Evolutionary conservation across 2,797 vertebrate genomes (phyloP).

Genomic region (Fringilla coelebs): DNA sequence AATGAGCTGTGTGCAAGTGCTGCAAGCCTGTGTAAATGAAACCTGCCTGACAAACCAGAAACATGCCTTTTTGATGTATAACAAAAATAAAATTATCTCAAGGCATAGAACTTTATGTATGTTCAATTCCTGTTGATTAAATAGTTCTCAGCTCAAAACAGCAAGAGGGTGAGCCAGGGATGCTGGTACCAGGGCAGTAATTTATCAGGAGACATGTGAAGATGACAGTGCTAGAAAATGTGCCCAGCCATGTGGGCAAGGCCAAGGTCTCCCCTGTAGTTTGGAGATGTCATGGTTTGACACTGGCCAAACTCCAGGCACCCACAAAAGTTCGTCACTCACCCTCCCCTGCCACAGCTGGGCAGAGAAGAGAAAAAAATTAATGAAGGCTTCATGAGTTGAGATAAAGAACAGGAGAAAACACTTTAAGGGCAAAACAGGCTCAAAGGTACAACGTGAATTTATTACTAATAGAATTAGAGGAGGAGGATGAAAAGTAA

Average conservation of each 20-base stretch:
- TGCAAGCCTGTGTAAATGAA: conserved; percentile 50
- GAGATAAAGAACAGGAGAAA: background rate
- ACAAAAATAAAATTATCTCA: conserved; percentile 59
- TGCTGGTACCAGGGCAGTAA: background rate
- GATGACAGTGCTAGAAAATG: background rate
- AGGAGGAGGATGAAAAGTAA: background rate
- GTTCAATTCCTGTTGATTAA: conserved; percentile 27
- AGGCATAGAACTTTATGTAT: background rate
- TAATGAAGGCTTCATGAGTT: background rate
- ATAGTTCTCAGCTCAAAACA: background rate
- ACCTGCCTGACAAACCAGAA: conserved; percentile 58
- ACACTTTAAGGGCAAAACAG: background rate
- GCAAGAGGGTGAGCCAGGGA: background rate
- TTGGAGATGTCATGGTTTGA: background rate
- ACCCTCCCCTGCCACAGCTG: background rate
- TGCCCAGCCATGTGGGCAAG: background rate
- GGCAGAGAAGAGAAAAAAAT: background rate
- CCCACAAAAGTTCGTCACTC: background rate
- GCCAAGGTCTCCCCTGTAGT: background rate
- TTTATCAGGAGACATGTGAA: background rate
- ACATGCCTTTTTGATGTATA: conserved; percentile 43
- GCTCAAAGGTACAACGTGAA: background rate
- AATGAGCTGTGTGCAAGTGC: conserved; percentile 52
- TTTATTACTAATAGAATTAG: background rate
- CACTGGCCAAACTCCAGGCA: background rate